A percentile compares a stretch with the other conserved stretches of the same genome.
Conservation (phyloP, 2,888 invertebrate genomes). For the Polietes domitor region DNA sequence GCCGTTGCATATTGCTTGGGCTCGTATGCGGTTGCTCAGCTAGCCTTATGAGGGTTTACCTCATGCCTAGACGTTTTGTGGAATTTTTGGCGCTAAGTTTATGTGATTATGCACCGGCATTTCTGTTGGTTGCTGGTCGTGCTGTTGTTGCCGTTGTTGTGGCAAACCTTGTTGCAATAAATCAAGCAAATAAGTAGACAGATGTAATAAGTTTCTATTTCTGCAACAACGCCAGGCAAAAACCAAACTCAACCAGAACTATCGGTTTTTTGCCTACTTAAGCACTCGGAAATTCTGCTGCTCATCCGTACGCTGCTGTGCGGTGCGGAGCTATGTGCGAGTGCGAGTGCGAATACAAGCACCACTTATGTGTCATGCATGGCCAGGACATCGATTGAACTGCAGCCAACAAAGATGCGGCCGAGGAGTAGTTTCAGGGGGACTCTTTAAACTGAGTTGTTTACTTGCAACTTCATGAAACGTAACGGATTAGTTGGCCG, state of each 20-base stretch:
- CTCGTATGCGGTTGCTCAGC: background rate
- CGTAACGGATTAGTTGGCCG: slow-evolving; percentile 52
- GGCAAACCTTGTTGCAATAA: slow-evolving; percentile 48
- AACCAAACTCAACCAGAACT: background rate
- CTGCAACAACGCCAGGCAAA: slow-evolving; percentile 10
- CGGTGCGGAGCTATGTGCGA: too few species aligned
- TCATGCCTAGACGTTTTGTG: background rate
- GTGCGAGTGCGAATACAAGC: background rate
- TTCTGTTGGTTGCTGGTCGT: background rate
- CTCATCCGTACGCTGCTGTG: background rate
- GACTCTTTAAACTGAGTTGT: slow-evolving; percentile 46
- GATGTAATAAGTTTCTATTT: slow-evolving; percentile 56
- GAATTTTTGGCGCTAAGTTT: slow-evolving; percentile 40
- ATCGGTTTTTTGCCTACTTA: slow-evolving; percentile 42
- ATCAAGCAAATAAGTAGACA: slow-evolving; percentile 63
- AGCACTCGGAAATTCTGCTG: slow-evolving; percentile 33
- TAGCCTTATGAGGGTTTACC: slow-evolving; percentile 10
- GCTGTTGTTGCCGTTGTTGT: background rate
- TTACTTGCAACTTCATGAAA: slow-evolving; percentile 59
- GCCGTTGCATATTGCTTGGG: background rate
- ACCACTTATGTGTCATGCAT: slow-evolving; percentile 16
- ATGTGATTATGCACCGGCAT: slow-evolving; percentile 35
- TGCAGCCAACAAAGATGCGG: slow-evolving; percentile 49
- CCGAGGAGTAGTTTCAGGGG: background rate
- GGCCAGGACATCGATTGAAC: slow-evolving; percentile 48